Evolutionary conservation across 1,140 invertebrate species (phyloP).

Genomic region (Hormaphis cornu): DNA sequence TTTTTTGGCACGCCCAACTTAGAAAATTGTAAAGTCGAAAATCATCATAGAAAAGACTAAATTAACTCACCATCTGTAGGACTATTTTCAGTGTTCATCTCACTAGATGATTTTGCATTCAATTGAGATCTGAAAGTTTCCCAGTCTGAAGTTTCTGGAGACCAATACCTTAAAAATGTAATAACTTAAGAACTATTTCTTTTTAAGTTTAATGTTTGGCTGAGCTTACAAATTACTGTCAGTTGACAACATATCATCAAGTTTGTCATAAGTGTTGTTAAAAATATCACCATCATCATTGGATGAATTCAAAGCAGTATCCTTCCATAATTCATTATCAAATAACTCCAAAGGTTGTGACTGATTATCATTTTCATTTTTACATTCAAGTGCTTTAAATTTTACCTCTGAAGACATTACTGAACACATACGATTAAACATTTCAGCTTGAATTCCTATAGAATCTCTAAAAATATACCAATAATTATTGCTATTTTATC

Average conservation of each 20-base stretch:
- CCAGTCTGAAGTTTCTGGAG: slow-evolving; percentile 24
- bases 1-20: no score
- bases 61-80: neutral
- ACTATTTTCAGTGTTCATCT: slow-evolving; percentile 6
- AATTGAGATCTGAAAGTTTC: slow-evolving; percentile 21
- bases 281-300: slow-evolving; percentile 1
- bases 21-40: no score
- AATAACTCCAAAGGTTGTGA: neutral
- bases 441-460: slow-evolving; percentile 7
- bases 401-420: slow-evolving; percentile 13
- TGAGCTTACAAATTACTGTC: slow-evolving; percentile 7
- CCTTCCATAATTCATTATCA: slow-evolving; percentile 7
- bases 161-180: slow-evolving; percentile 8
- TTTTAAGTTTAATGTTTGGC: neutral
- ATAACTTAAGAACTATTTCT: neutral
- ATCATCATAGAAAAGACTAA: neutral
- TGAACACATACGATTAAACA: slow-evolving; percentile 26
- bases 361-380: neutral
- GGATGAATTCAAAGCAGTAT: neutral
- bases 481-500: neutral
- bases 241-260: neutral
- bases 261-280: neutral
- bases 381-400: neutral
- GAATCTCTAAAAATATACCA: slow-evolving; percentile 3
- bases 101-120: slow-evolving; percentile 13